Evolutionary conservation across 2,113 vertebrate species (phyloP).

Genomic region (Gymnorhina tibicen): DNA sequence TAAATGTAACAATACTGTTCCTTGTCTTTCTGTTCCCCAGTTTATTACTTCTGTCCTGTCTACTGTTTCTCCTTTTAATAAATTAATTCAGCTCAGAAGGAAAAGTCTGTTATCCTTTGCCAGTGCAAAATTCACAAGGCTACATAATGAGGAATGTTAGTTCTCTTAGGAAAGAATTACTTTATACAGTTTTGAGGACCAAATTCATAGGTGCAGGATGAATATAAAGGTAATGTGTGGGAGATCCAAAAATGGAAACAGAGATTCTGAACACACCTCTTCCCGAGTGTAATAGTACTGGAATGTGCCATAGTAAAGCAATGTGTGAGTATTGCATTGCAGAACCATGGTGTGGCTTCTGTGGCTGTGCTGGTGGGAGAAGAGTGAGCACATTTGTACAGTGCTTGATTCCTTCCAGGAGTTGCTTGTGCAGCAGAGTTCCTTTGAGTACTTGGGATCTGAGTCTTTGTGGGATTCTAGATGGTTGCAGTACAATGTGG

Average conservation of each 20-base stretch:
- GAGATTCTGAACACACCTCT: not conserved
- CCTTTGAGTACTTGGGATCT: not conserved
- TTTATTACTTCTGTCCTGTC: not conserved
- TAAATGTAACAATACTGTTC: not conserved
- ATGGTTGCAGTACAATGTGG: not conserved
- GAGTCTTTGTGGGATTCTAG: not conserved
- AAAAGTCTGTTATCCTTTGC: not conserved
- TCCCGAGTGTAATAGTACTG: not conserved
- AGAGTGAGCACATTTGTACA: not conserved
- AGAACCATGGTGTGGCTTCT: not conserved
- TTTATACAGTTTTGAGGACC: not conserved
- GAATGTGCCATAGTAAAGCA: not conserved
- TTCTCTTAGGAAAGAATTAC: not conserved
- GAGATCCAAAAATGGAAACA: not conserved
- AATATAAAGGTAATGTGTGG: not conserved
- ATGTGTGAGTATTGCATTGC: not conserved
- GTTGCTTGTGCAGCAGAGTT: not conserved
- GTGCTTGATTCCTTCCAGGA: not conserved
- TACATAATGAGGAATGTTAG: not conserved
- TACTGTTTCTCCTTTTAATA: not conserved
- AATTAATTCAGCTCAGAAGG: not conserved
- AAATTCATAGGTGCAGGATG: not conserved
- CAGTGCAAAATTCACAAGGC: not conserved
- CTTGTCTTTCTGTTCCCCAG: not conserved
- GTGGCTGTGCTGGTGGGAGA: not conserved